Evolutionary conservation across 2,797 vertebrate genomes (phyloP), one percentile per base, ranked within the genome.

Genomic region (Schizopygopsis malacanthus): DNA sequence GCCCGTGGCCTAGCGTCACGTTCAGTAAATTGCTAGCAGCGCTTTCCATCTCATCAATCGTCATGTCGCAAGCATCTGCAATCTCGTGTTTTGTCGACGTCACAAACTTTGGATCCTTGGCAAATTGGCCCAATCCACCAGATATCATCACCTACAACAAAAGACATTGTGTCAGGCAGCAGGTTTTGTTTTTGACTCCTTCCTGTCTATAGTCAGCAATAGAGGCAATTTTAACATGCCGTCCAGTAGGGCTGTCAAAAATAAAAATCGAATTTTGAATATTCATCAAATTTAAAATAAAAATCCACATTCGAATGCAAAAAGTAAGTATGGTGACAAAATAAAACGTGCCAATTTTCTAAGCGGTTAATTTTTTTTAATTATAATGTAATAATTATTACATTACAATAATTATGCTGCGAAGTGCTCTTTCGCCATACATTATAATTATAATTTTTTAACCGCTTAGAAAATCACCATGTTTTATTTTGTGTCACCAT

Each of bases 11-110:
- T 89, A 96, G 87, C 3, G 93, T 95, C 72, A 97, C 96, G 0
- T 97, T 98, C 84, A 99, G 95, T 92, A 99, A 95, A 84, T 96
- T 96, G 88, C 96, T 98, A 82, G 98, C 98, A 0, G 98, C 98
- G 1, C 98, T 99, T 93, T 99, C 98, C 98, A 99, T 99, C 93
- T 99, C 98, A 0, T 99, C 97, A 0, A 99, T 98, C 77, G 97
- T 99, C 94, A 99, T 94, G 92, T 98, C 96, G 72, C 98, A 99
- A 33, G 98, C 98, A 20, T 99, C 98, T 0, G 98, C 98, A 1
- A 99, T 98, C 90, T 99, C 98, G 0, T 98, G 96, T 91, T 98
- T 99, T 25, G 98, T 96, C 0, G 94, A 98, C 0, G 96, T 96
- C 86, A 99, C 98, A 91, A 99, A 99, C 81, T 97, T 98, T 41